phyloP scores from a whole-genome alignment of 2,888 invertebrate genomes.

The Euphydryas editha region DNA sequence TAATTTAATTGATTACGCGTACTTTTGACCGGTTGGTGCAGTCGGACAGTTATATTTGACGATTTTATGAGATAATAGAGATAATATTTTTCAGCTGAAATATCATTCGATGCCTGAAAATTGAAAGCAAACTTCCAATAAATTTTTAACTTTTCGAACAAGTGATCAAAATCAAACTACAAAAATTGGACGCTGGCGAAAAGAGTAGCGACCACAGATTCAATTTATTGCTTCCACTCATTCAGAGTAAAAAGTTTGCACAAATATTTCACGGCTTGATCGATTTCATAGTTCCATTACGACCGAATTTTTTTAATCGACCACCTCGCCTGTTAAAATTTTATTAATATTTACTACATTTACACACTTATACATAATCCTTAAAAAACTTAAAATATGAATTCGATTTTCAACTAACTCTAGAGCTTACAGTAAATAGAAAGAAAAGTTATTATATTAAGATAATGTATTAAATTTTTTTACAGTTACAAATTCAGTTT shows the following conservation, averaged over 20 bases:
- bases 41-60: constrained; percentile 35
- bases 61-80: constrained; percentile 7
- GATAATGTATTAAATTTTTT: too few species aligned
- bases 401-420: neutral
- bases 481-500: too few species aligned
- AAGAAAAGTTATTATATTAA: too few species aligned
- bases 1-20: constrained; percentile 44
- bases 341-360: constrained; percentile 4
- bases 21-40: constrained; percentile 35
- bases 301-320: constrained; percentile 15
- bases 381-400: neutral
- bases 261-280: constrained; percentile 49
- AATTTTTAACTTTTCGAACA: constrained; percentile 78
- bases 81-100: constrained; percentile 43
- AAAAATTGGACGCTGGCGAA: constrained; percentile 68
- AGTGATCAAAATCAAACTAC: constrained; percentile 78
- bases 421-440: too few species aligned
- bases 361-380: neutral
- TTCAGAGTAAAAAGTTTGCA: constrained; percentile 58
- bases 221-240: constrained; percentile 72
- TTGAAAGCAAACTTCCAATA: constrained; percentile 72
- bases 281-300: constrained; percentile 36
- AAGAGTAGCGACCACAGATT: constrained; percentile 72
- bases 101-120: constrained; percentile 62
- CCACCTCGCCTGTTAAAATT: constrained; percentile 3